phyloP scores from a whole-genome alignment of 2,797 vertebrate species.

The Propithecus perrieri region DNA sequence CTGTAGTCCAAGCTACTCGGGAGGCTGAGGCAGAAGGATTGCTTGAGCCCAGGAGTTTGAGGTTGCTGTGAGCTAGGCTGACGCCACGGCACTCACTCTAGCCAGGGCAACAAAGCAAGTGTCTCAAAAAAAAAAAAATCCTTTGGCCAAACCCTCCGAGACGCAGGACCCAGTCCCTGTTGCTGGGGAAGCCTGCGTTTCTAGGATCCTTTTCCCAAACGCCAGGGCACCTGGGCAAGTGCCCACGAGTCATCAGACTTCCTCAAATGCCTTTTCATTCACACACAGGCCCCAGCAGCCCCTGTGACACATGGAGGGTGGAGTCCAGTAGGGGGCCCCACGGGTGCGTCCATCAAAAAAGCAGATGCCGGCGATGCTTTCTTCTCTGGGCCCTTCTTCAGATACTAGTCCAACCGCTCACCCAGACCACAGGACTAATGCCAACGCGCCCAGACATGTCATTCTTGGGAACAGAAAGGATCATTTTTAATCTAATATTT shows the following conservation, averaged over 20 bases:
- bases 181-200: rapidly evolving
- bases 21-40: too few species aligned
- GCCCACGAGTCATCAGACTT: neutral
- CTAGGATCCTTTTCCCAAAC: neutral
- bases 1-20: too few species aligned
- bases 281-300: neutral
- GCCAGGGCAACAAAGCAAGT: too few species aligned
- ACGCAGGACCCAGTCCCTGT: neutral
- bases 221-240: neutral
- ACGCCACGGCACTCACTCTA: too few species aligned
- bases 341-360: neutral
- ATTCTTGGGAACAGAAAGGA: neutral
- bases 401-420: neutral
- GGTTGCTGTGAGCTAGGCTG: too few species aligned
- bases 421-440: rapidly evolving
- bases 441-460: neutral
- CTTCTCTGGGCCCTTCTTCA: neutral
- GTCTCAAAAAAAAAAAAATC: too few species aligned
- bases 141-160: neutral
- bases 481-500: neutral
- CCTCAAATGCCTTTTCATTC: neutral
- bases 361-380: rapidly evolving
- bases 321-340: rapidly evolving
- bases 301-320: neutral
- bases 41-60: too few species aligned